A percentile compares a stretch with the other conserved stretches of the same genome.
These are phyloP conservation scores for Ichneumoninae sp. DNA, from an alignment of 2,888 invertebrate genomes.

Conservation along the genomic window DNA sequence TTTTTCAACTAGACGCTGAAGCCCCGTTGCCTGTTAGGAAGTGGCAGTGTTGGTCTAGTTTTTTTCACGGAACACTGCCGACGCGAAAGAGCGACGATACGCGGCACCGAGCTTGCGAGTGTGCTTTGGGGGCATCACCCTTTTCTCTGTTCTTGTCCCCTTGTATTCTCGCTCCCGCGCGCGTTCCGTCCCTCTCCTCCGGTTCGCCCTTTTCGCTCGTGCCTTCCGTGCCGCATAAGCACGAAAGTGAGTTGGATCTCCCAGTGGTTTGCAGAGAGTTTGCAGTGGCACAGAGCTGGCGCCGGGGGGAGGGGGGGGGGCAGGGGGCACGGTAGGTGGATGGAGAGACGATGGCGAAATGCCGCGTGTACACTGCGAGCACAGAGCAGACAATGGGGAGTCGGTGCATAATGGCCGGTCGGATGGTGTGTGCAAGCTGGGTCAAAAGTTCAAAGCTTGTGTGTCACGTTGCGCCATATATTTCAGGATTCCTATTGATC, in stretches of 20 bases:
- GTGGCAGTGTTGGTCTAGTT: background rate
- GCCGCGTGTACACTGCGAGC: constrained; percentile 8
- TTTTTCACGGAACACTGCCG: background rate
- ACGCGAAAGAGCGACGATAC: constrained; percentile 11
- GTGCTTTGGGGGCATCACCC: constrained; percentile 14
- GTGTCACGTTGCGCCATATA: constrained; percentile 65
- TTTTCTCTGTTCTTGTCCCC: background rate
- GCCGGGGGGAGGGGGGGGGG: background rate
- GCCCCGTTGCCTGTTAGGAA: background rate
- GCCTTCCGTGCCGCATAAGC: constrained; percentile 29
- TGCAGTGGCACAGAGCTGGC: constrained; percentile 24
- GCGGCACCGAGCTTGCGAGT: background rate
- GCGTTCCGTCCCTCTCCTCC: background rate
- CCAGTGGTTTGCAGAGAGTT: constrained; percentile 49
- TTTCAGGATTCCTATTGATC: constrained; percentile 66
- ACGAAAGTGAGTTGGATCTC: constrained; percentile 27
- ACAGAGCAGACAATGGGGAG: constrained; percentile 54
- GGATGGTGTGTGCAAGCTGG: constrained; percentile 52
- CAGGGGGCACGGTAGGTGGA: background rate
- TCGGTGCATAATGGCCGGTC: constrained; percentile 60
- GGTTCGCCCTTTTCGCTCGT: constrained; percentile 10
- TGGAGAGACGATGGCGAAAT: constrained; percentile 12
- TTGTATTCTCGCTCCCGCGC: background rate
- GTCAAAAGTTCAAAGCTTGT: constrained; percentile 68
- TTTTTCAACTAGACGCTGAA: background rate